Conservation (phyloP, 2,888 invertebrate species). For the Stegana nigrithorax region DNA sequence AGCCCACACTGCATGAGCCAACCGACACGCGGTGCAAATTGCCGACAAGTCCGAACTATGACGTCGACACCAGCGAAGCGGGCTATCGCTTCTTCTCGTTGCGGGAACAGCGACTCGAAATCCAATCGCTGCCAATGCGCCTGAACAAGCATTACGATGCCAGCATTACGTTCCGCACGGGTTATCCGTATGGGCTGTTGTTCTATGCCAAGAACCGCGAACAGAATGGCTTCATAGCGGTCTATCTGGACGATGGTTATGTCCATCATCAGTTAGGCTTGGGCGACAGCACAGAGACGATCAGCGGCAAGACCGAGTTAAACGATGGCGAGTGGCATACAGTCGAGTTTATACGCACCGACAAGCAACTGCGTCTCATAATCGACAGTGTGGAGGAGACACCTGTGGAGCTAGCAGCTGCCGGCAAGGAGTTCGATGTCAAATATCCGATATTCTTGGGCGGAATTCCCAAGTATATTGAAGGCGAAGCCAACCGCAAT, state of each 20-base stretch:
- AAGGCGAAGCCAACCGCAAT: conserved; percentile 68
- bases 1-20: conserved; percentile 44
- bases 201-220: conserved; percentile 81
- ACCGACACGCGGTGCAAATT: conserved; percentile 65
- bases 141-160: conserved; percentile 78
- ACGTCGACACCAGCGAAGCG: conserved; percentile 60
- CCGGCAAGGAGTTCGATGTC: conserved; percentile 71
- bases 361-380: conserved; percentile 70
- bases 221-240: conserved; percentile 78
- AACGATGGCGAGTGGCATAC: conserved; percentile 86
- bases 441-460: conserved; percentile 83
- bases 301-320: conserved; percentile 73
- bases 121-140: conserved; percentile 73
- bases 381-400: conserved; percentile 52
- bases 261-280: conserved; percentile 74
- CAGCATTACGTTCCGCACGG: conserved; percentile 80
- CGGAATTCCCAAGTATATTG: conserved; percentile 73
- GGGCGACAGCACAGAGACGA: conserved; percentile 73
- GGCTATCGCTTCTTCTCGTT: conserved; percentile 69
- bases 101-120: conserved; percentile 78
- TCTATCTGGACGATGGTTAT: conserved; percentile 82
- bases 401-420: conserved; percentile 71
- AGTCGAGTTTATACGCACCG: conserved; percentile 75
- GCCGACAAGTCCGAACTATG: conserved; percentile 64
- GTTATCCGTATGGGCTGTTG: conserved; percentile 81